These are phyloP conservation scores for Natrix natrix DNA, from an alignment of 2,797 vertebrate species.

Conservation along the genomic window DNA sequence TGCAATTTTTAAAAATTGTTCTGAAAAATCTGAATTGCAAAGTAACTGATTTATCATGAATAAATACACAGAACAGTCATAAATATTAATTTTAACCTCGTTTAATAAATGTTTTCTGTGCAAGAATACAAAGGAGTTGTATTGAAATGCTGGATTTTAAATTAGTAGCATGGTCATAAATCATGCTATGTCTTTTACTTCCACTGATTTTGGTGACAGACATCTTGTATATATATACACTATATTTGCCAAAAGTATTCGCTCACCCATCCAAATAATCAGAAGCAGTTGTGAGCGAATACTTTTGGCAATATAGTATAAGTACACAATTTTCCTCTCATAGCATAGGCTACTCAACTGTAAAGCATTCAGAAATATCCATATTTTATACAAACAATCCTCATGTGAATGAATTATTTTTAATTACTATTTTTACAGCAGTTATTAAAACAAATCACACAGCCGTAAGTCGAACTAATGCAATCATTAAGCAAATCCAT, in stretches of 20 bases:
- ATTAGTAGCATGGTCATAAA: background rate
- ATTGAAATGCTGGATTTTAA: background rate
- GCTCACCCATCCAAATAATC: no score
- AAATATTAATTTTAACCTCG: background rate
- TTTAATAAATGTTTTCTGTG: background rate
- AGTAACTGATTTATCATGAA: background rate
- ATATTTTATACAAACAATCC: background rate
- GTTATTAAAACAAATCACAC: background rate
- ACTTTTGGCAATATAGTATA: background rate
- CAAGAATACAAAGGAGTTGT: background rate
- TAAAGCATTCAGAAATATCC: background rate
- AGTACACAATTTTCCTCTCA: background rate
- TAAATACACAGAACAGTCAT: background rate
- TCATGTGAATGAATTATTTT: background rate
- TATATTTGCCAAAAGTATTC: no score
- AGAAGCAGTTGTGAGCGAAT: no score
- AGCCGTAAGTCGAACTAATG: background rate
- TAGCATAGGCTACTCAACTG: background rate
- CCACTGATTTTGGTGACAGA: background rate
- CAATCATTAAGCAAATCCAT: background rate
- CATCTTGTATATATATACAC: background rate
- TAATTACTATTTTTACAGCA: background rate
- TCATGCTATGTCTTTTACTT: background rate
- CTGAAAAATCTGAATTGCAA: background rate
- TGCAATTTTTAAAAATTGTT: background rate